Evolutionary conservation across 2,797 vertebrate genomes (phyloP), one percentile per base, ranked within the genome.

Genomic region (Clamator glandarius): DNA sequence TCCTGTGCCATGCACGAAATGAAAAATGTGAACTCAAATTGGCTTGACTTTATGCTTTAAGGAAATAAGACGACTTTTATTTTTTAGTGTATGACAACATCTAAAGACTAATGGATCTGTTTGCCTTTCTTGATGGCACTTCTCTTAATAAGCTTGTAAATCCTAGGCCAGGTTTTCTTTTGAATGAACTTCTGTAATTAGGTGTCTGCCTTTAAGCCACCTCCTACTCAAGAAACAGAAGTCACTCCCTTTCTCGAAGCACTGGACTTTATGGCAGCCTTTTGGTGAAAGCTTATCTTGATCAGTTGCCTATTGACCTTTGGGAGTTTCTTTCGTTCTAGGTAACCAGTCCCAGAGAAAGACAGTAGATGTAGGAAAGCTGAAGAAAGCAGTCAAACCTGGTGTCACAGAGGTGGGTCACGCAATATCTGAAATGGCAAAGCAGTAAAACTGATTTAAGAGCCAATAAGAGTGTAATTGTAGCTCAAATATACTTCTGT

Each of bases 321-420:
- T 68, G 58, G 9, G 13, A 44, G 15, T 94, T 75, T 90, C 28
- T 92, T 20, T 93, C 57, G 12, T 86, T 93, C 64, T 87, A 98
- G 98, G 93, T 84, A 96, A 91, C 50, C 92, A 87, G 74, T 24
- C 83, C 69, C 97, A 97, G 89, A 97, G 83, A 93, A 96, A 93
- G 66, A 13, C 77, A 48, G 35, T 87, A 67, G 94, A 51, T 11
- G 79, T n/a, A 86, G 96, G 89, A 85, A 97, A 93, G 81, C 87
- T 87, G 66, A 95, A 94, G 64, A 90, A 82, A 84, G 91, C 86
- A 57, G 69, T 58, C 80, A 97, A 96, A 89, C 51, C 90, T 67
- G 94, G 84, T 20, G 35, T 64, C 84, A 82, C 23, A 28, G 74
- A 94, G 95, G 92, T 91, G 81, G 63, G 91, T 69, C 18, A 15